phyloP scores from a whole-genome alignment of 1,140 invertebrate species.

The Akabosia matsudoensis region DNA sequence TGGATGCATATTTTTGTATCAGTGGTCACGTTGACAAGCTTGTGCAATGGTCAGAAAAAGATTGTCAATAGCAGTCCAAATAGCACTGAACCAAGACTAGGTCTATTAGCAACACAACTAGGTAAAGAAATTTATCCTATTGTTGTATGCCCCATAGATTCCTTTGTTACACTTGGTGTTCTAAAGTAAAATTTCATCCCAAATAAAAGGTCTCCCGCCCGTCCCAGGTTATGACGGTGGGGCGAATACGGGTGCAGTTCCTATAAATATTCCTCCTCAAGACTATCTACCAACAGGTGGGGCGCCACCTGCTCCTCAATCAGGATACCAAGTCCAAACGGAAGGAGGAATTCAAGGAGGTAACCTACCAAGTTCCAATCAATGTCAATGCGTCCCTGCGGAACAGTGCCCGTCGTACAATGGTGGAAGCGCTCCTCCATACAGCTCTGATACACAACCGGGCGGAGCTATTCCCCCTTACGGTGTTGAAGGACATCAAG shows the following conservation, averaged over 20 bases:
- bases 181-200: neutral
- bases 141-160: neutral
- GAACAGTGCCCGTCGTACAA: neutral
- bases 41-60: neutral
- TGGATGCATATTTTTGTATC: no score
- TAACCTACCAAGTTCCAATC: neutral
- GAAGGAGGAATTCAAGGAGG: constrained; percentile 13
- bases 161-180: neutral
- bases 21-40: neutral
- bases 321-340: neutral
- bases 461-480: neutral
- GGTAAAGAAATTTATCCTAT: neutral
- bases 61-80: neutral
- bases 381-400: constrained; percentile 15
- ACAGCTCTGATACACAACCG: no score
- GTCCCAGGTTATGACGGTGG: neutral
- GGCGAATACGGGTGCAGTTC: neutral
- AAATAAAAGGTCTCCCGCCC: neutral
- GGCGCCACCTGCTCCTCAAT: neutral
- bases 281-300: constrained; percentile 4
- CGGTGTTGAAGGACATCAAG: neutral
- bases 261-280: neutral
- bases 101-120: neutral
- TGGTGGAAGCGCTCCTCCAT: neutral
- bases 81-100: neutral